Conservation (phyloP, 2,113 vertebrate species). For the Odocoileus hemionus region DNA sequence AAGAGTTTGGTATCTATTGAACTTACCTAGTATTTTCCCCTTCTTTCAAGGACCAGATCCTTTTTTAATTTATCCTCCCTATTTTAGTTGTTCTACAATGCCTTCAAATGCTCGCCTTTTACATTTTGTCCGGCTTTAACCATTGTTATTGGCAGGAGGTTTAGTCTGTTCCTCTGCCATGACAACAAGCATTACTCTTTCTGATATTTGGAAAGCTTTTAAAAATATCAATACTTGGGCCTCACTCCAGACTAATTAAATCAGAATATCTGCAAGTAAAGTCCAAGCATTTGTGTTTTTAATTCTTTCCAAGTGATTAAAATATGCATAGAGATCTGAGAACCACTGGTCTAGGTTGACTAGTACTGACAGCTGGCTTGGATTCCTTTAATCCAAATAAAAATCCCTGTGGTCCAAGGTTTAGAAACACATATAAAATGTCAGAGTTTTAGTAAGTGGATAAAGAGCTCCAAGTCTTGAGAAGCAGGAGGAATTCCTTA, state of each 20-base stretch:
- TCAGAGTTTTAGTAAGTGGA: neutral
- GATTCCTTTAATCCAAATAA: neutral
- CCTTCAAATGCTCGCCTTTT: neutral
- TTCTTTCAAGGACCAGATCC: neutral
- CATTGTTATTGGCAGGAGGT: slow-evolving; percentile 37
- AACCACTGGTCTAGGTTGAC: slow-evolving; percentile 10
- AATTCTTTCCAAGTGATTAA: slow-evolving; percentile 51
- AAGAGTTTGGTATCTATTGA: neutral
- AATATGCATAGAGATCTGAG: neutral
- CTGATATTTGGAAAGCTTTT: slow-evolving; percentile 54
- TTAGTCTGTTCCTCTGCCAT: slow-evolving; percentile 45
- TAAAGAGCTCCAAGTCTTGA: neutral
- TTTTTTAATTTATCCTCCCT: neutral
- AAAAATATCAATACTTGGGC: slow-evolving; percentile 51
- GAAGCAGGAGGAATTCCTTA: neutral
- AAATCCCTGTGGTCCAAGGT: neutral
- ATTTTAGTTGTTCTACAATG: neutral
- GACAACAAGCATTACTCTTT: slow-evolving; percentile 37
- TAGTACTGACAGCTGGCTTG: neutral
- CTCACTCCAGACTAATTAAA: slow-evolving; percentile 58
- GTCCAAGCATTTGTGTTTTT: slow-evolving; percentile 38
- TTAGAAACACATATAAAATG: neutral
- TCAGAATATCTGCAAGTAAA: slow-evolving; percentile 46
- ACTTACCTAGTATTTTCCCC: neutral
- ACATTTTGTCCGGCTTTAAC: slow-evolving; percentile 34